Evolutionary conservation across 2,113 vertebrate genomes (phyloP).

Genomic region (Catagonus wagneri): DNA sequence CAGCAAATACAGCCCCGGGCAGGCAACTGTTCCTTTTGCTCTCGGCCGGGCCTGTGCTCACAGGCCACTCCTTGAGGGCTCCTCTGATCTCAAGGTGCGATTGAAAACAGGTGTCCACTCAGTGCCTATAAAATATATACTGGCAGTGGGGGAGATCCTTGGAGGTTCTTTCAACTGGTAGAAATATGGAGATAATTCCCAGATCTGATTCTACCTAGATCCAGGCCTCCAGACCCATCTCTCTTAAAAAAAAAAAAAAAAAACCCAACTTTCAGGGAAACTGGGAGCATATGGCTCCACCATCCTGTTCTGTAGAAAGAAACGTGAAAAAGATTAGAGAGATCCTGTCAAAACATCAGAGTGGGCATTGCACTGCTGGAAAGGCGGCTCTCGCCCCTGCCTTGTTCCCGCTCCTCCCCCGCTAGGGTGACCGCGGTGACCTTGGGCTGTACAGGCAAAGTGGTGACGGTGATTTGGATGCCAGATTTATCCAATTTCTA

Average conservation of each 20-base stretch:
- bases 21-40: slow-evolving; percentile 78
- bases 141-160: slow-evolving; percentile 84
- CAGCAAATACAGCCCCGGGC: slow-evolving; percentile 86
- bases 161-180: slow-evolving; percentile 85
- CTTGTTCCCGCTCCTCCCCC: not conserved
- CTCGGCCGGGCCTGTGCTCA: slow-evolving; percentile 68
- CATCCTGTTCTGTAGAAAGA: slow-evolving; percentile 71
- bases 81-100: slow-evolving; percentile 86
- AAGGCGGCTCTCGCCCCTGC: slow-evolving; percentile 52
- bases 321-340: slow-evolving; percentile 85
- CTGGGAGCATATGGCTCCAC: slow-evolving; percentile 70
- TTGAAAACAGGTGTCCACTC: slow-evolving; percentile 89
- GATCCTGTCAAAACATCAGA: slow-evolving; percentile 80
- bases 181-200: slow-evolving; percentile 85
- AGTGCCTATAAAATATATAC: slow-evolving; percentile 84
- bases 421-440: slow-evolving; percentile 79
- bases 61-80: slow-evolving; percentile 79
- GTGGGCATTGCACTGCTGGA: slow-evolving; percentile 61
- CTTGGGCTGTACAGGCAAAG: slow-evolving; percentile 84
- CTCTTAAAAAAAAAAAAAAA: slow-evolving; percentile 62
- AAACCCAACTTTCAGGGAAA: slow-evolving; percentile 61
- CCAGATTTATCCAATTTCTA: slow-evolving; percentile 88
- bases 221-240: slow-evolving; percentile 60
- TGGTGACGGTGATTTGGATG: slow-evolving; percentile 77
- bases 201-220: slow-evolving; percentile 64